Evolutionary conservation across 2,113 vertebrate species (phyloP).

Genomic region (Centropristis striata): DNA sequence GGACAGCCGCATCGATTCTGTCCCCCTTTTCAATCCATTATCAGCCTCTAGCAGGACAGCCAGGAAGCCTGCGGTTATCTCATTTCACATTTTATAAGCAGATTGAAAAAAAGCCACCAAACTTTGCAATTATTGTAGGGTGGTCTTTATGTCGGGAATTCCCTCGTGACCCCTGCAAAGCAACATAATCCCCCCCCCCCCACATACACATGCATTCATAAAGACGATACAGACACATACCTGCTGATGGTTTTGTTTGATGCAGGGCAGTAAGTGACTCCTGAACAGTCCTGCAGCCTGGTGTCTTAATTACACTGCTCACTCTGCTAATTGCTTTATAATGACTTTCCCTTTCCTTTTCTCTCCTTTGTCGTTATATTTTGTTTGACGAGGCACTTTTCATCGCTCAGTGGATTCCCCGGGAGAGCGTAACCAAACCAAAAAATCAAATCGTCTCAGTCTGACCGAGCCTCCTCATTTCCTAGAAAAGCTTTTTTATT

Average conservation of each 20-base stretch:
- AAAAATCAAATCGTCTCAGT: slow-evolving; percentile 18
- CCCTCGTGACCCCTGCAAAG: not conserved
- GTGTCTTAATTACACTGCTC: slow-evolving; percentile 49
- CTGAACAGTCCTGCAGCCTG: slow-evolving; percentile 33
- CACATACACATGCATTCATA: not conserved
- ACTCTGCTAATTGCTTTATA: slow-evolving; percentile 59
- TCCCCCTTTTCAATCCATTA: slow-evolving; percentile 70
- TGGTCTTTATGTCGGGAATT: slow-evolving; percentile 22
- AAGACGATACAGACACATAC: not conserved
- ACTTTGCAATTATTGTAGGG: slow-evolving; percentile 54
- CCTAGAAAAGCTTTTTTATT: not conserved
- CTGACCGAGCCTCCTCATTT: not conserved
- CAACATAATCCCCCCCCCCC: not conserved
- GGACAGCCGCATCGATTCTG: slow-evolving; percentile 69
- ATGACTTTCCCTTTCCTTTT: slow-evolving; percentile 41
- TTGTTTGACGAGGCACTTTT: slow-evolving; percentile 31
- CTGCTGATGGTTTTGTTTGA: not conserved
- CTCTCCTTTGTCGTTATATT: slow-evolving; percentile 22
- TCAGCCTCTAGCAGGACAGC: slow-evolving; percentile 52
- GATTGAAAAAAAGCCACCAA: slow-evolving; percentile 50
- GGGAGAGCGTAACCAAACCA: not conserved
- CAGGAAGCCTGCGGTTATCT: slow-evolving; percentile 71
- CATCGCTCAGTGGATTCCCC: slow-evolving; percentile 25
- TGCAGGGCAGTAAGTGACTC: slow-evolving; percentile 19
- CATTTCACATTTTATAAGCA: slow-evolving; percentile 58